A percentile compares a stretch with the other conserved stretches of the same genome.
Conservation (phyloP, 2,113 vertebrate genomes). For the Planiliza haematocheilus region DNA sequence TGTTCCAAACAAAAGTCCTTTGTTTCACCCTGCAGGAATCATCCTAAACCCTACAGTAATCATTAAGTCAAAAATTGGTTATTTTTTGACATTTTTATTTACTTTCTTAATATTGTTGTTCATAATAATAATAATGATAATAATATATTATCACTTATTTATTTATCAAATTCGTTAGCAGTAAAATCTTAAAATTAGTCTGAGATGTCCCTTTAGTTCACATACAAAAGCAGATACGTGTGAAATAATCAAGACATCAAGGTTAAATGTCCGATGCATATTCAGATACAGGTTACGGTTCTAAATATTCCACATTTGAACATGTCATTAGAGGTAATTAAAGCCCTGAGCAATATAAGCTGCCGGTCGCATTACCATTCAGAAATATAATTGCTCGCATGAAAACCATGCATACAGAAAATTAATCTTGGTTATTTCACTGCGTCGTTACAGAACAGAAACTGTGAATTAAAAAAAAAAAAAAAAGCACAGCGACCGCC, state of each 20-base stretch:
- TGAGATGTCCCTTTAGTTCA: background rate
- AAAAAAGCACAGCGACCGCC: conserved; percentile 29
- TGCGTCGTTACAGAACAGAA: conserved; percentile 30
- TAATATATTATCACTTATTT: too few species aligned
- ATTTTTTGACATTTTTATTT: too few species aligned
- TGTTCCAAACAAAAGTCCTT: too few species aligned
- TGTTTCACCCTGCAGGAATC: too few species aligned
- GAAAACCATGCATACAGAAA: conserved; percentile 38
- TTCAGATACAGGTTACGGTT: conserved; percentile 14
- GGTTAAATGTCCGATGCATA: conserved; percentile 28
- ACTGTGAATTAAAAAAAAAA: conserved; percentile 32
- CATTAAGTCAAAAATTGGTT: too few species aligned
- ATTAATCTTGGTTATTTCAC: conserved; percentile 35
- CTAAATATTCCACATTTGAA: conserved; percentile 34
- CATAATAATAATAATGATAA: too few species aligned
- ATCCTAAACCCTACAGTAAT: too few species aligned
- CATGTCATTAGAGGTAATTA: conserved; percentile 64
- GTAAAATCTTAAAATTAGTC: too few species aligned
- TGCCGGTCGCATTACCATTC: conserved; percentile 51
- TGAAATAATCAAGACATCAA: conserved; percentile 8
- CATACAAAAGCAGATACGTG: conserved; percentile 1
- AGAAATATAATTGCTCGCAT: conserved; percentile 49
- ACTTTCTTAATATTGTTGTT: too few species aligned
- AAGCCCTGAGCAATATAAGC: conserved; percentile 50
- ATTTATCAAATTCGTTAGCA: too few species aligned